phyloP scores from a whole-genome alignment of 2,888 invertebrate species.

The Biston betularia region DNA sequence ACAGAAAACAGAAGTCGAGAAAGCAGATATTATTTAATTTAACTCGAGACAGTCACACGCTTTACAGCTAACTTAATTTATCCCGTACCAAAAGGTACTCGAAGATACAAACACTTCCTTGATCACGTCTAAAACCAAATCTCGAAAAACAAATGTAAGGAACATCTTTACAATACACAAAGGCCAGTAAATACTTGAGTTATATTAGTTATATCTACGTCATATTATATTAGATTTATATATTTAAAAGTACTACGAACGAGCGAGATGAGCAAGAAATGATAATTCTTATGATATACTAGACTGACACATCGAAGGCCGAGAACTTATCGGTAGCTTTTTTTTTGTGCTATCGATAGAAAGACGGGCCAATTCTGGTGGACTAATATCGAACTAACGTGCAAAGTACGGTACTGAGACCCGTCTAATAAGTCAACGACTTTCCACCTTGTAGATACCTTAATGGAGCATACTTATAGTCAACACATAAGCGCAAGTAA shows the following conservation, averaged over 20 bases:
- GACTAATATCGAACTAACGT: conserved; percentile 69
- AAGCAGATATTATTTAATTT: conserved; percentile 59
- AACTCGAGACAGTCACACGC: conserved; percentile 77
- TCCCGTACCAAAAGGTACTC: conserved; percentile 76
- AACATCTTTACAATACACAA: conserved; percentile 68
- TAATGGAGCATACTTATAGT: not conserved
- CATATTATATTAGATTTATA: conserved; percentile 75
- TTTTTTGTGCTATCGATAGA: conserved; percentile 49
- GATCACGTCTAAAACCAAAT: conserved; percentile 57
- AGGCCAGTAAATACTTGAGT: conserved; percentile 80
- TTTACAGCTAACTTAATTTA: conserved; percentile 72
- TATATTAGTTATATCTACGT: conserved; percentile 75
- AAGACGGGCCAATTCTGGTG: conserved; percentile 49
- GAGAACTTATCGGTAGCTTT: conserved; percentile 52
- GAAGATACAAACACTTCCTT: conserved; percentile 38
- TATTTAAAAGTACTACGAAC: conserved; percentile 66
- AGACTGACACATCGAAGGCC: conserved; percentile 45
- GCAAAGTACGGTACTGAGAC: conserved; percentile 58
- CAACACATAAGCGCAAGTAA: not conserved
- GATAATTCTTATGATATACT: conserved; percentile 53
- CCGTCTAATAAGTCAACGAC: conserved; percentile 39
- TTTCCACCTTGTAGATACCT: not conserved
- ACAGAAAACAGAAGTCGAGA: conserved; percentile 60
- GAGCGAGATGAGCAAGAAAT: conserved; percentile 79
- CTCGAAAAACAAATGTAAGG: conserved; percentile 65